Percentiles rank a stretch among this genome's conserved stretches.
Evolutionary conservation across 2,113 vertebrate genomes (phyloP).

Genomic region (Planiliza haematocheilus): DNA sequence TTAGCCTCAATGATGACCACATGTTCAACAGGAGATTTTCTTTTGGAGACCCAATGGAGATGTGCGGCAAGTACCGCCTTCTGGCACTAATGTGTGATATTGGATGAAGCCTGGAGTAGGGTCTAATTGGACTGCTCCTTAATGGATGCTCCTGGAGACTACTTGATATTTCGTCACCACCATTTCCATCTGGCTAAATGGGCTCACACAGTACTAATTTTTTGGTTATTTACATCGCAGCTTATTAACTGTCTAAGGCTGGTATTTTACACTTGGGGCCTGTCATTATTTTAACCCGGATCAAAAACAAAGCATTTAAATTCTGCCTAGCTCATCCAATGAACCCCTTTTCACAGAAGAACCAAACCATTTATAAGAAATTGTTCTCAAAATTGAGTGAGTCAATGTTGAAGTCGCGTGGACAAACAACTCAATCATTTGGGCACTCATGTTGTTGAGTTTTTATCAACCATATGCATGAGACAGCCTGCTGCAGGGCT

Average conservation of each 20-base stretch:
- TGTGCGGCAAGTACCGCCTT: slow-evolving; percentile 33
- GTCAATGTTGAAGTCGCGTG: neutral
- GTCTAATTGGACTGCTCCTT: slow-evolving; percentile 59
- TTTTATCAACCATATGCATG: slow-evolving; percentile 23
- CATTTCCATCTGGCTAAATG: slow-evolving; percentile 41
- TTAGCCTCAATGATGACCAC: slow-evolving; percentile 64
- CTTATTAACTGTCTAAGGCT: too few relatives aligned
- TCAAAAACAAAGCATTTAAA: slow-evolving; percentile 8
- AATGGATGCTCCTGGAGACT: slow-evolving; percentile 52
- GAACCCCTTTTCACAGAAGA: slow-evolving; percentile 10
- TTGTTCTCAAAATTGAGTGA: slow-evolving; percentile 14
- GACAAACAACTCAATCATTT: slow-evolving; percentile 46
- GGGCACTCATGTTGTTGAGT: slow-evolving; percentile 22
- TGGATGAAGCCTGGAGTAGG: slow-evolving; percentile 30
- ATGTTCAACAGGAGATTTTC: slow-evolving; percentile 47
- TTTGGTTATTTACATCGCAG: neutral
- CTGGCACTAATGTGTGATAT: slow-evolving; percentile 38
- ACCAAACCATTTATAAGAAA: slow-evolving; percentile 9
- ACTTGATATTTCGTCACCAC: slow-evolving; percentile 48
- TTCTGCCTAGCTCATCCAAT: slow-evolving; percentile 8
- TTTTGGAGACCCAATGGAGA: slow-evolving; percentile 30
- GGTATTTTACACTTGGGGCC: too few relatives aligned
- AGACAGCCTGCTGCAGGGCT: neutral
- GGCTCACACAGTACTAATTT: neutral
- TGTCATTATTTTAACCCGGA: neutral